Evolutionary conservation across 2,888 invertebrate species (phyloP), one percentile per base, ranked within the genome.

Genomic region (Chloroclysta siterata): DNA sequence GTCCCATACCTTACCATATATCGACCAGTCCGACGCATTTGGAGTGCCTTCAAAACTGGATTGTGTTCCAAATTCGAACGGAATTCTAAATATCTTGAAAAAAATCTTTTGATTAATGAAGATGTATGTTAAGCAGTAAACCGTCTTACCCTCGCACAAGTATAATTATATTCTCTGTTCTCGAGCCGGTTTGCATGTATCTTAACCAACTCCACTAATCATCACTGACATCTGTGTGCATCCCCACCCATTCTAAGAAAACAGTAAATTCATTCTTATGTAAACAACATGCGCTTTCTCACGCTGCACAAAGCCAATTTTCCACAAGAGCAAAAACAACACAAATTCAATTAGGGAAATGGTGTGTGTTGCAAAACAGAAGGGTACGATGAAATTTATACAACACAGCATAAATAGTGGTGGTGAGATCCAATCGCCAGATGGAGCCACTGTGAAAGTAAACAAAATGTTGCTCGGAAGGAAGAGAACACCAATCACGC

Each of bases 341-440:
- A 89, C 87, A 85, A 88, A 89, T 90, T 90, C 89, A 90, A 90
- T 91, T 90, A 91, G 85, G 84, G 76, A 86, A 86, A 86, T 86
- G 85, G 84, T 85, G 84, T 84, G 82, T 88, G 84, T 79, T 78
- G 82, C 78, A 78, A 80, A 83, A 81, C 82, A 82, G 80, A 79
- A 82, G 78, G 78, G 80, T 78, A 57, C 56, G 64, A 69, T 70
- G 78, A 77, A 84, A 87, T 89, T 89, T 88, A 85, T 86, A 74
- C 78, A 77, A 75, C 80, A 62, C 50, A 82, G 82, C 74, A 77
- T 87, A 88, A 87, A 88, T 81, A 86, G 74, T 74, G 73, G 72
- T 78, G 79, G 70, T 77, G 80, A 82, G 76, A 78, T 76, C 78
- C 81, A 83, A 86, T 87, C 84, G 76, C 75, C 85, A 87, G 85